Evolutionary conservation across 2,797 vertebrate species (phyloP), one percentile per base, ranked within the genome.

Genomic region (Lates japonicus): DNA sequence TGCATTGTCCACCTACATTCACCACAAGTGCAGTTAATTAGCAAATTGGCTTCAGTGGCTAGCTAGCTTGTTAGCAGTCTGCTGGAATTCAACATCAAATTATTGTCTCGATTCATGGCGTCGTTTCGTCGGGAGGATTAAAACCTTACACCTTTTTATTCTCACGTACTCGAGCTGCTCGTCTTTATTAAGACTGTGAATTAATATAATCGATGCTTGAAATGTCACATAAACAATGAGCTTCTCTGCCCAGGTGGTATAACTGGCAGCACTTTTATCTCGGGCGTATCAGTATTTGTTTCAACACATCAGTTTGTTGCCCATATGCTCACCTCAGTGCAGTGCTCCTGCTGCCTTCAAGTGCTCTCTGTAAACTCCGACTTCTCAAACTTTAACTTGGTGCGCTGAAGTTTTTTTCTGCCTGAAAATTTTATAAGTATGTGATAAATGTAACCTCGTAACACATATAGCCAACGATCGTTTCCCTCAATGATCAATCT

Each of bases 81-180:
- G 10, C 66, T 81, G 88, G 91, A 90, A 92, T 92, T 88, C 85
- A 70, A 63, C 90, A 92, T 94, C 82, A 93, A 89, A 90, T 92
- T 78, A 86, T 86, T 86, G 89, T 88, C 86, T 89, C 66, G 59
- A 84, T 93, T 92, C 85, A 92, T 91, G 92, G 93, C 93, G 92
- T 90, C 90, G 87, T 58, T 81, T 76, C 84, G 78, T 87, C 70
- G 79, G 58, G n/a, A 31, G 41, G 67, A 60, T 86, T 61, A 67
- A 29, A 83, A 73, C 33, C 35, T 71, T 44, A 41, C 83, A 78
- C 80, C 77, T 19, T 85, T 29, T 33, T 48, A 10, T 74, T 57
- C 44, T 57, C 71, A 52, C 51, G 7, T 33, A 41, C 17, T 44
- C 12, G 5, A 44, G n/a, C 49, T 76, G 41, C 20, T 39, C 29